Base-by-base conservation (phyloP, 2,113 vertebrate genomes). In the Anseranas semipalmata region DNA sequence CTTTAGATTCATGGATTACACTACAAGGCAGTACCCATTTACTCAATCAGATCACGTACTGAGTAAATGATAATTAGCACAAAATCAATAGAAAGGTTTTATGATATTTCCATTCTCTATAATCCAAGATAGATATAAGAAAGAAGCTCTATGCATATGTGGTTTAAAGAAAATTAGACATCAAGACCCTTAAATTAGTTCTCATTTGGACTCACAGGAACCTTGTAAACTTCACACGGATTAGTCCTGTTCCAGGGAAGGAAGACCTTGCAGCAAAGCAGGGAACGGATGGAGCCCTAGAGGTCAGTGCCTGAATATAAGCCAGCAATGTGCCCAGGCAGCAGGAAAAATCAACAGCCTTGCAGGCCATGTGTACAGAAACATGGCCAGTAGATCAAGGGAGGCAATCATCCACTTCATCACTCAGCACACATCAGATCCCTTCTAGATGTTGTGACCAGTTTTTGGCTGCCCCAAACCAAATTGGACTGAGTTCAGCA, bases 391-490 rank as follows among this genome's bases (percentile, higher is more conserved):
- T 12, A 58, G 41, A 32, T 32, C 32, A 46, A 78, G 32, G 10
- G 24, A 66, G 41, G 33, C 28, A 5, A 48, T 58, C 15, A 9
- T 16, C 37, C 37, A 16, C 28, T 24, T 65, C 45, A 48, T 22
- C 33, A 33, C 22, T 53, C 30, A 43, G 43, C 17, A 39, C 10
- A 35, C 22, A 4, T 14, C 14, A 28, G 19, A 71, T 43, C 14
- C 10, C 0, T 58, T 86, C 28, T 24, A 55, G 27, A 33, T 30
- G 13, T 4, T 67, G 3, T 14, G n/a, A 4, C 6, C 9, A 32
- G 4, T 28, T 78, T 41, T 21, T 52, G 25, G 21, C 33, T 78
- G 7, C 46, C 25, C 6, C 25, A 0, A 9, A 24, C 1, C 18
- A 25, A 52, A 37, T 14, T n/a, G 11, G 7, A 86, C 12, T 2